A percentile compares a stretch with the other conserved stretches of the same genome.
These are phyloP conservation scores for Morpho achilles DNA, from an alignment of 2,888 invertebrate species.

Conservation along the genomic window DNA sequence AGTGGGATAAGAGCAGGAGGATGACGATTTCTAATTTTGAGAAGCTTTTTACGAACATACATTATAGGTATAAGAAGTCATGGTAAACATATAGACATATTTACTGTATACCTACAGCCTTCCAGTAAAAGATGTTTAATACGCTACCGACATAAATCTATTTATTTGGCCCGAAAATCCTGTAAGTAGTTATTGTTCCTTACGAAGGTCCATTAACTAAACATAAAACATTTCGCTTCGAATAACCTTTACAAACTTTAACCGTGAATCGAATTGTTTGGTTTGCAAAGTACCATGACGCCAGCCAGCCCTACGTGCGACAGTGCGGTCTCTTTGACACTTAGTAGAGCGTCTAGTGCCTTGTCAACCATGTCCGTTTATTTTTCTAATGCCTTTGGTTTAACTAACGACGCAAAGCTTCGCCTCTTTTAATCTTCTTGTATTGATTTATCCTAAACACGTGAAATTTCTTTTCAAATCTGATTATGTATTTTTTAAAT, in stretches of 20 bases:
- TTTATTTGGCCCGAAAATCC: too few relatives aligned
- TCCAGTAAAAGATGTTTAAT: too few relatives aligned
- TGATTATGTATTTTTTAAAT: too few relatives aligned
- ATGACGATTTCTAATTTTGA: too few relatives aligned
- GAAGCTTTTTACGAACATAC: too few relatives aligned
- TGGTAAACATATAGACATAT: too few relatives aligned
- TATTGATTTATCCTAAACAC: too few relatives aligned
- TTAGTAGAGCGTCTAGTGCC: slow-evolving; percentile 43
- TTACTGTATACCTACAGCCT: too few relatives aligned
- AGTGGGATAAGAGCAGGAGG: too few relatives aligned
- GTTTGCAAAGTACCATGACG: slow-evolving; percentile 60
- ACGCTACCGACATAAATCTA: too few relatives aligned
- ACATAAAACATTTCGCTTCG: slow-evolving; percentile 12
- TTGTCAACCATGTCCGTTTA: slow-evolving; percentile 22
- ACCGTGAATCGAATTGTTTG: slow-evolving; percentile 48
- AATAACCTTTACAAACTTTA: slow-evolving; percentile 20
- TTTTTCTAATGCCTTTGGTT: slow-evolving; percentile 27
- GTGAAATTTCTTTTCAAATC: too few relatives aligned
- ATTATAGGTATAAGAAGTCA: too few relatives aligned
- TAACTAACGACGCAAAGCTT: slow-evolving; percentile 9
- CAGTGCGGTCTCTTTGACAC: slow-evolving; percentile 60
- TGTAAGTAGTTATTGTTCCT: neutral
- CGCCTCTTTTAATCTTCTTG: neutral
- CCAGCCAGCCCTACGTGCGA: slow-evolving; percentile 36
- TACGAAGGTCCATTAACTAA: slow-evolving; percentile 4